phyloP scores from a whole-genome alignment of 2,113 vertebrate species.

The Heliornis fulica region DNA sequence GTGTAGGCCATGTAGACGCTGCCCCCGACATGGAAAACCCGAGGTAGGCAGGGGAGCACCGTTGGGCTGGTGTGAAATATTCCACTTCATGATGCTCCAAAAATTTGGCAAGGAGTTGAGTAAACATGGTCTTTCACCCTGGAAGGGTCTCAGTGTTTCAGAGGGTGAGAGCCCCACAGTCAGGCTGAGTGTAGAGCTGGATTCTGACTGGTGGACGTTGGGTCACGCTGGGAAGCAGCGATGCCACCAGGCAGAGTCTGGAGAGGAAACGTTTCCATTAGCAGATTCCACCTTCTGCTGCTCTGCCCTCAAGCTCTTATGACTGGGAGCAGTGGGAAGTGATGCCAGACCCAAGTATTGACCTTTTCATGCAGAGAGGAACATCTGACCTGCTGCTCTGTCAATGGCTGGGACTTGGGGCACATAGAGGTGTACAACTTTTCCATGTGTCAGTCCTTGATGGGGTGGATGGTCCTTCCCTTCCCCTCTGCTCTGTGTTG shows the following conservation, averaged over 20 bases:
- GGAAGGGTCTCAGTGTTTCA: neutral
- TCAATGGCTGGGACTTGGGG: no score
- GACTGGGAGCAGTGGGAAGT: neutral
- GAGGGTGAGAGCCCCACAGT: neutral
- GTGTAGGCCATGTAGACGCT: neutral
- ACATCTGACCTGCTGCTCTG: rapidly evolving
- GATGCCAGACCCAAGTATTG: neutral
- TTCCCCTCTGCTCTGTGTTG: neutral
- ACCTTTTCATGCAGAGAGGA: neutral
- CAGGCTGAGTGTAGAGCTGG: neutral
- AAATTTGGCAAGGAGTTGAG: neutral
- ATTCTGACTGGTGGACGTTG: neutral
- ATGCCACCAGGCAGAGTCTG: neutral
- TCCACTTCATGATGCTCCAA: neutral
- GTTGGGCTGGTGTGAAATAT: neutral
- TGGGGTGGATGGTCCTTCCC: neutral
- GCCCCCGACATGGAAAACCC: neutral
- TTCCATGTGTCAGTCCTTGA: neutral
- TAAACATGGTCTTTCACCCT: neutral
- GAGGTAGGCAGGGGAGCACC: neutral
- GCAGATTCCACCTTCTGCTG: neutral
- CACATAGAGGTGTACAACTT: neutral
- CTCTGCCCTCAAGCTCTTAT: neutral
- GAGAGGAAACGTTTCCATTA: neutral
- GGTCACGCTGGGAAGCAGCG: neutral